Conservation (phyloP, 2,888 invertebrate genomes). For the Pseudanteris insignis region DNA sequence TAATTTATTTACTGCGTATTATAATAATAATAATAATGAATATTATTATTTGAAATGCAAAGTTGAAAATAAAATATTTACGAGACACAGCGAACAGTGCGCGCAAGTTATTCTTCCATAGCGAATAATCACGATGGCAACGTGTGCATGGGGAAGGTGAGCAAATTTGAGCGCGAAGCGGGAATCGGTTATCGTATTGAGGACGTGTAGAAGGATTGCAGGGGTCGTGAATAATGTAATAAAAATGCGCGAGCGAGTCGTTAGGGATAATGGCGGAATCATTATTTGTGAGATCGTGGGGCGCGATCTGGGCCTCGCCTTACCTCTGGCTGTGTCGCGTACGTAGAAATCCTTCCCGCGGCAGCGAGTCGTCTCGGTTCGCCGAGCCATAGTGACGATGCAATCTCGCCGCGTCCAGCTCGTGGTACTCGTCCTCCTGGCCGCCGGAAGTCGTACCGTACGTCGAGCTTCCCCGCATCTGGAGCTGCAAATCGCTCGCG, state of each 20-base stretch:
- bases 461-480: slow-evolving; percentile 59
- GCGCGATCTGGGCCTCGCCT: slow-evolving; percentile 28
- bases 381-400: slow-evolving; percentile 63
- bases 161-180: not conserved
- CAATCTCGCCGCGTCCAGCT: slow-evolving; percentile 63
- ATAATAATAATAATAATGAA: too few species aligned
- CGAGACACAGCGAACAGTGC: too few species aligned
- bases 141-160: not conserved
- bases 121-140: not conserved
- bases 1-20: too few species aligned
- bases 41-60: too few species aligned
- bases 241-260: slow-evolving; percentile 27
- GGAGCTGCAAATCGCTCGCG: slow-evolving; percentile 64
- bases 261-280: slow-evolving; percentile 34
- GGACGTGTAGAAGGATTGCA: too few species aligned
- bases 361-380: slow-evolving; percentile 55
- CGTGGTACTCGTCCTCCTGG: slow-evolving; percentile 64
- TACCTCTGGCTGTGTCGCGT: slow-evolving; percentile 64
- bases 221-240: slow-evolving; percentile 17
- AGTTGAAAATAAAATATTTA: too few species aligned
- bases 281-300: slow-evolving; percentile 22
- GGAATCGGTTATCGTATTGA: not conserved
- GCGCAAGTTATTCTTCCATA: not conserved
- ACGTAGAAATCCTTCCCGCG: slow-evolving; percentile 54
- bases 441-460: slow-evolving; percentile 60